Base-by-base conservation (phyloP, 2,888 invertebrate species). In the Cordilura impudica region DNA sequence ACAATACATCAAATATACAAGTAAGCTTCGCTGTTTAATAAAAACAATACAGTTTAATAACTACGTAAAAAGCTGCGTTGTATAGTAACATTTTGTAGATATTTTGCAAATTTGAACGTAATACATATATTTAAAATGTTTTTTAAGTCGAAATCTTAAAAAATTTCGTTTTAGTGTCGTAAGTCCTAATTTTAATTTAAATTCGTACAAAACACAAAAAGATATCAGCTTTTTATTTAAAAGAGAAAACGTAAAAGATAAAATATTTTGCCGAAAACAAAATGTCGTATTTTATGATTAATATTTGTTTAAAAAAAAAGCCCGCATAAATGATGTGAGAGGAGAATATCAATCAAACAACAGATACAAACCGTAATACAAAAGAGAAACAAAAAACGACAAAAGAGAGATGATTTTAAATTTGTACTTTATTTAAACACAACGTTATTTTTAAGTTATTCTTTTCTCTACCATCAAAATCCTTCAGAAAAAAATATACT, bases 51-150 rank as follows among this genome's bases (percentile, higher is more conserved):
- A 51, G 56, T 35, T n/a, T n/a, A 26, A 19, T 60, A 65, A 65
- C 73, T 70, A 79, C 78, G 74, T 79, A 67, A n/a, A n/a, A n/a
- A 75, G 66, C 79, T 58, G 67, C 79, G 79, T 63, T 79, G 63
- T 39, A 67, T 54, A 71, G 45, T 35, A 63, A 66, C n/a, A 70
- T 65, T 78, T 78, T 71, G 65, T 70, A 71, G 60, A 66, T 74
- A 43, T 54, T n/a, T 69, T 70, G 47, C 71, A 66, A 54, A 43
- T 26, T 35, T 63, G 31, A 47, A 56, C 61, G 63, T 69, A 69
- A 69, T 67, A 16, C 53, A 49, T 47, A 45, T 53, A 49, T 39
- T 61, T 45, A 49, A 71, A 43, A 43, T 74, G 53, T 66, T 35
- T 51, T 79, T 71, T 79, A 35, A 51, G 49, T 23, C 61, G 67